These are phyloP conservation scores for Mormyrus iriodes DNA, from an alignment of 2,113 vertebrate species.

Conservation along the genomic window DNA sequence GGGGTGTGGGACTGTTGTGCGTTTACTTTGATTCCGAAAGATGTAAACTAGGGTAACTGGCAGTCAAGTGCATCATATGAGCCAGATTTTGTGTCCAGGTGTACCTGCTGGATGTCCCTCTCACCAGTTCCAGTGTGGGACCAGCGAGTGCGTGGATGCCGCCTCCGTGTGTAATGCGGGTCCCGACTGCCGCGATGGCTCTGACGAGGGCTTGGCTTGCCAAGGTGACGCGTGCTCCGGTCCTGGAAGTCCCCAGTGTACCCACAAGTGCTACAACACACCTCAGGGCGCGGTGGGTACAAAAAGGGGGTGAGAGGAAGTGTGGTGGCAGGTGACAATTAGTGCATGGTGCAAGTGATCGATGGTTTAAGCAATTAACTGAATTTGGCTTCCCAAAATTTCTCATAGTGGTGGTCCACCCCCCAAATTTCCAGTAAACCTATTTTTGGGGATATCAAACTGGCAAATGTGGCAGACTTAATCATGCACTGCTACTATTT, in stretches of 20 bases:
- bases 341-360: background rate
- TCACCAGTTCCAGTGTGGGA: conserved; percentile 70
- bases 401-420: background rate
- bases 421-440: background rate
- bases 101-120: conserved; percentile 49
- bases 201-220: conserved; percentile 73
- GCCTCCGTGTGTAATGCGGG: conserved; percentile 62
- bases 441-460: background rate
- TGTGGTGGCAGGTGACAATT: background rate
- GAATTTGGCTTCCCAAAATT: background rate
- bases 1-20: background rate
- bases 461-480: background rate
- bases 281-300: conserved; percentile 66
- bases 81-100: conserved; percentile 53
- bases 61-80: background rate
- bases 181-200: conserved; percentile 67
- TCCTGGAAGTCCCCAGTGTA: conserved; percentile 42
- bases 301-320: background rate
- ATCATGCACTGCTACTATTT: background rate
- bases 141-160: conserved; percentile 59
- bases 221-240: conserved; percentile 28
- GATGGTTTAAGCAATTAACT: background rate
- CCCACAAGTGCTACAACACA: conserved; percentile 65
- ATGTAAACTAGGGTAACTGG: background rate
- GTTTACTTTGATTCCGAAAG: background rate